phyloP scores from a whole-genome alignment of 2,888 invertebrate species.

The Leptopilina myrica region DNA sequence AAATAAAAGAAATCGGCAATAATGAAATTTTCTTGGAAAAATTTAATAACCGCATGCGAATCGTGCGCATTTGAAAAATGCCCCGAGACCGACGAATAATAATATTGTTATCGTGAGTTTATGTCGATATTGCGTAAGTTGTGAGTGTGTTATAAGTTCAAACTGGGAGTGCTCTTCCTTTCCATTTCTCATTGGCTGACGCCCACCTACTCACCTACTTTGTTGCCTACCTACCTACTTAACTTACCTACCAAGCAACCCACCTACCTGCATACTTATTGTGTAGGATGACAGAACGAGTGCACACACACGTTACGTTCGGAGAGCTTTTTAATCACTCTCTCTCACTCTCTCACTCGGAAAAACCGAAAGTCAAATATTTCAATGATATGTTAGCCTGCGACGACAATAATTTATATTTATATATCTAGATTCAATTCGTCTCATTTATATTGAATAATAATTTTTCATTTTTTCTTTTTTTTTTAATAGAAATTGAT shows the following conservation, averaged over 20 bases:
- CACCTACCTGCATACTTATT: conserved; percentile 51
- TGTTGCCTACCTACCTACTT: conserved; percentile 31
- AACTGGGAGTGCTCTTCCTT: conserved; percentile 59
- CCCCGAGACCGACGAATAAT: conserved; percentile 12
- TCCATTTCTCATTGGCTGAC: conserved; percentile 57
- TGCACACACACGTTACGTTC: conserved; percentile 52
- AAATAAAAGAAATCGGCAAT: not conserved
- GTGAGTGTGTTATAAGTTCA: conserved; percentile 41
- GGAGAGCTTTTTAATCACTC: conserved; percentile 23
- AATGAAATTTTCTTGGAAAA: not conserved
- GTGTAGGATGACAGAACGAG: conserved; percentile 59
- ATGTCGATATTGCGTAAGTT: conserved; percentile 43
- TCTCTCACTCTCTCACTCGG: not conserved
- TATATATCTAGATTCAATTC: not conserved
- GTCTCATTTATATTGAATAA: too few species aligned
- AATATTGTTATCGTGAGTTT: conserved; percentile 36
- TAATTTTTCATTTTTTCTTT: too few species aligned
- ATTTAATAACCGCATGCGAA: conserved; percentile 8
- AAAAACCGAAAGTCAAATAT: not conserved
- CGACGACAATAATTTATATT: conserved; percentile 1
- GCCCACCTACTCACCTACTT: conserved; percentile 50
- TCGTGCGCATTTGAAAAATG: conserved; percentile 3
- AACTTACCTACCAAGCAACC: not conserved
- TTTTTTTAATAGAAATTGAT: too few species aligned
- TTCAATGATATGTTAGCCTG: not conserved